Base-by-base conservation (phyloP, 1,140 invertebrate species). In the Tetramorium alpestre region DNA sequence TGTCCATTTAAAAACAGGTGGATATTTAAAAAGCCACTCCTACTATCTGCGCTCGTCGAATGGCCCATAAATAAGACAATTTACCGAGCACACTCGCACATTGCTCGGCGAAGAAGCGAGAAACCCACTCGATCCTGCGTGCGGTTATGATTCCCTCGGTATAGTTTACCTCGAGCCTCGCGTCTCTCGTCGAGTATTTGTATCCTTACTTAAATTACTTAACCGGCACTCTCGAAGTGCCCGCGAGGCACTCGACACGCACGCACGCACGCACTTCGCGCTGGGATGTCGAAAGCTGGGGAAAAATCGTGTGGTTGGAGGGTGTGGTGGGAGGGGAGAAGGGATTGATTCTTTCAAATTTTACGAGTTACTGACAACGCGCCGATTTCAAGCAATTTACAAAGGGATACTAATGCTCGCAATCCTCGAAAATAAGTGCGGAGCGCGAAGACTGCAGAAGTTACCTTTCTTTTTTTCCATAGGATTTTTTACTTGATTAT, bases 201-300 rank as follows among this genome's bases (percentile, higher is more conserved):
- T 84, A 75, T 84, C 80, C 56, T 73, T 73, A 56, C 80, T 84
- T 84, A 73, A 84, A 84, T 84, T 84, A 84, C 54, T 84, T 84
- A 84, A 70, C 80, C 69, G 69, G 54, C 80, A 75, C 62, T 80
- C 80, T 33, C n/a, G 13, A 51, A 58, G 22, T 41, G 54, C 41
- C 67, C 38, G 67, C 22, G 54, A 28, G 54, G 13, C 44, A 75
- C 18, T 75, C 80, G 41, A 75, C 54, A 73, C 54, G 41, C 54
- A 73, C 54, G 41, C 54, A 82, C 65, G 78, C 78, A 60, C 54
- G 38, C 41, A 65, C 65, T 49, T 73, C 13, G 80, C 69, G 80
- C 38, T 70, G 49, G 67, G 51, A 44, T 72, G 65, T 82, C 65
- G 47, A 81, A 81, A 70, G 62, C 62, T 13, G 3, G 11, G 13